phyloP scores from a whole-genome alignment of 2,797 vertebrate genomes.

The Sebastes kiyomatsui region DNA sequence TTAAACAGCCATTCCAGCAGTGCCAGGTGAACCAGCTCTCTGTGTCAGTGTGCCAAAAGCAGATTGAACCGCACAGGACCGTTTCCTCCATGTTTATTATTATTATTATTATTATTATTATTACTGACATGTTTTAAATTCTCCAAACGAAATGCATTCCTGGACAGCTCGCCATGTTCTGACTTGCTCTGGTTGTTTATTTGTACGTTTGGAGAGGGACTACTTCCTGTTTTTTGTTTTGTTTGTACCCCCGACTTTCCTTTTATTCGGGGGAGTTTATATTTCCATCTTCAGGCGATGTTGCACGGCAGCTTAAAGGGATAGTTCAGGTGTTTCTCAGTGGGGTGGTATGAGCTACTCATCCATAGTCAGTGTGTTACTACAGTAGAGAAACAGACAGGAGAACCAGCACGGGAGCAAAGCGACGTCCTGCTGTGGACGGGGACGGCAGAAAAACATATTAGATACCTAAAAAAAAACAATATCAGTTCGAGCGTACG shows the following conservation, averaged over 20 bases:
- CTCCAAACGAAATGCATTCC: not conserved
- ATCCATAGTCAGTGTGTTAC: too few species aligned
- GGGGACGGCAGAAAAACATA: too few species aligned
- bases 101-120: not conserved
- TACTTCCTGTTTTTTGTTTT: not conserved
- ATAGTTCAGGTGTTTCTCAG: too few species aligned
- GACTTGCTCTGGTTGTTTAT: slow-evolving; percentile 10
- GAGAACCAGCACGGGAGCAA: too few species aligned
- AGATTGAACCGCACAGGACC: not conserved
- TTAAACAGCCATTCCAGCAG: slow-evolving; percentile 61
- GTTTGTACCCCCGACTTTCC: not conserved
- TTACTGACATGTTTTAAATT: slow-evolving; percentile 17
- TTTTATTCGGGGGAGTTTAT: not conserved
- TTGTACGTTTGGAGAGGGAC: slow-evolving; percentile 1
- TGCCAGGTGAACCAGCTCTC: slow-evolving; percentile 55
- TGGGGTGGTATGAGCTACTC: too few species aligned
- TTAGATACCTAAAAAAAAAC: too few species aligned
- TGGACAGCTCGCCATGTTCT: slow-evolving; percentile 16
- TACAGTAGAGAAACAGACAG: too few species aligned
- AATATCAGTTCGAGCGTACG: too few species aligned
- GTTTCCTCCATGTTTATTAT: not conserved
- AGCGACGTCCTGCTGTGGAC: too few species aligned
- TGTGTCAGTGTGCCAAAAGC: slow-evolving; percentile 68
- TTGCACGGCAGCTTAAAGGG: slow-evolving; percentile 45
- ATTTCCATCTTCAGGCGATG: slow-evolving; percentile 37